Evolutionary conservation across 1,140 invertebrate species (phyloP).

Genomic region (Alviniconcha marisindica): DNA sequence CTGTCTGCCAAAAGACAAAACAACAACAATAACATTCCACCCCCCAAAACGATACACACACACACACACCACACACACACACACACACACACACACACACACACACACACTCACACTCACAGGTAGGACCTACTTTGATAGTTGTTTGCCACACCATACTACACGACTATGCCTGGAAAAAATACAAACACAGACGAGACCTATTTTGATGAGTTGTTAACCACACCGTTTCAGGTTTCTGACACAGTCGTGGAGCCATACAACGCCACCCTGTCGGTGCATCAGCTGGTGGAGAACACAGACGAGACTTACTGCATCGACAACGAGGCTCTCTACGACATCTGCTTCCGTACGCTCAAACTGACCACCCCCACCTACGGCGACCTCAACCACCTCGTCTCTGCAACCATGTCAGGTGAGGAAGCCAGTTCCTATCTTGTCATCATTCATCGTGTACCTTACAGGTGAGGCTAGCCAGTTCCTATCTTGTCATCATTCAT

Average conservation of each 20-base stretch:
- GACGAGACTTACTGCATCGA: conserved; percentile 83
- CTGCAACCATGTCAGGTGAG: conserved; percentile 84
- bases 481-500: too few species aligned
- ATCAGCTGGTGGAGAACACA: conserved; percentile 61
- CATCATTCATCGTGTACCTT: too few species aligned
- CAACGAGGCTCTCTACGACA: conserved; percentile 89
- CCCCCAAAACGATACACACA: too few species aligned
- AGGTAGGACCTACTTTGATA: too few species aligned
- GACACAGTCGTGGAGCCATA: conserved; percentile 78
- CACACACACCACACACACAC: neutral
- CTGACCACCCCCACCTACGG: conserved; percentile 85
- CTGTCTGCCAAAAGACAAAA: too few species aligned
- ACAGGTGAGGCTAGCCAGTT: too few species aligned
- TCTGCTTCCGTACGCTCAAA: conserved; percentile 87
- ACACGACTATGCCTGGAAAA: too few species aligned
- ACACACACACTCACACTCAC: neutral
- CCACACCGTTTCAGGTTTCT: conserved; percentile 70
- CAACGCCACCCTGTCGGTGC: conserved; percentile 68
- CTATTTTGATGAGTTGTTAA: neutral
- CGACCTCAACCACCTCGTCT: conserved; percentile 81
- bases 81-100: neutral
- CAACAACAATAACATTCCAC: too few species aligned
- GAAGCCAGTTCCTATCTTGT: too few species aligned
- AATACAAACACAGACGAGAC: too few species aligned
- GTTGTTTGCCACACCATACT: too few species aligned